Evolutionary conservation across 2,888 invertebrate species (phyloP).

Genomic region (Dioctria rufipes): DNA sequence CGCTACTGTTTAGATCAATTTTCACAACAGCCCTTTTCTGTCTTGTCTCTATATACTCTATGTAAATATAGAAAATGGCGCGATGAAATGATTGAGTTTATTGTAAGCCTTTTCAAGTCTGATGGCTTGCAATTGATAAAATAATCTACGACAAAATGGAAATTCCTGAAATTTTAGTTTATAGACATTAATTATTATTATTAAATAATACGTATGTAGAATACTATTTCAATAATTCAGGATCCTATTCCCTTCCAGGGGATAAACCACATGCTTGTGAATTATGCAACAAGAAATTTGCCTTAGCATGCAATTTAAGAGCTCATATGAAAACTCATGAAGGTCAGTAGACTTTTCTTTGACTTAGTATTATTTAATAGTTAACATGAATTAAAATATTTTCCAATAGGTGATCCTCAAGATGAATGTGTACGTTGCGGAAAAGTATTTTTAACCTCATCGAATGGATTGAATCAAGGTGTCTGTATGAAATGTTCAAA

Average conservation of each 20-base stretch:
- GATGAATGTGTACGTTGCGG: slow-evolving; percentile 76
- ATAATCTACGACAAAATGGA: not conserved
- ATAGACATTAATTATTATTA: not conserved
- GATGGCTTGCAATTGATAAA: slow-evolving; percentile 27
- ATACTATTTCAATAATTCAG: not conserved
- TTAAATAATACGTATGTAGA: no score
- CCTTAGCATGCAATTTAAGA: slow-evolving; percentile 80
- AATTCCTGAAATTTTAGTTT: not conserved
- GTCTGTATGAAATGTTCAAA: slow-evolving; percentile 68
- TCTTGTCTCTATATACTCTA: not conserved
- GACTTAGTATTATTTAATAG: slow-evolving; percentile 38
- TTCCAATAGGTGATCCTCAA: slow-evolving; percentile 74
- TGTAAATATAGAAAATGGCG: not conserved
- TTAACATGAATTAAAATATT: not conserved
- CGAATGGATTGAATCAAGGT: slow-evolving; percentile 67
- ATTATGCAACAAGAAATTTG: slow-evolving; percentile 81
- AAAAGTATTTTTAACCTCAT: slow-evolving; percentile 72
- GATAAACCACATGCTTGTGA: slow-evolving; percentile 82
- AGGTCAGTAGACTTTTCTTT: slow-evolving; percentile 71
- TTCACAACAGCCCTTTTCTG: slow-evolving; percentile 23
- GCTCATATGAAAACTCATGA: slow-evolving; percentile 84
- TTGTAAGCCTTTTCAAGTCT: no score
- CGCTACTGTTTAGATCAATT: slow-evolving; percentile 47
- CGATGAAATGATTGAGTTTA: not conserved
- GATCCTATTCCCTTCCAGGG: slow-evolving; percentile 72